Percentiles rank a stretch among this genome's conserved stretches.
Conservation (phyloP, 2,888 invertebrate genomes). For the Meta bourneti region DNA sequence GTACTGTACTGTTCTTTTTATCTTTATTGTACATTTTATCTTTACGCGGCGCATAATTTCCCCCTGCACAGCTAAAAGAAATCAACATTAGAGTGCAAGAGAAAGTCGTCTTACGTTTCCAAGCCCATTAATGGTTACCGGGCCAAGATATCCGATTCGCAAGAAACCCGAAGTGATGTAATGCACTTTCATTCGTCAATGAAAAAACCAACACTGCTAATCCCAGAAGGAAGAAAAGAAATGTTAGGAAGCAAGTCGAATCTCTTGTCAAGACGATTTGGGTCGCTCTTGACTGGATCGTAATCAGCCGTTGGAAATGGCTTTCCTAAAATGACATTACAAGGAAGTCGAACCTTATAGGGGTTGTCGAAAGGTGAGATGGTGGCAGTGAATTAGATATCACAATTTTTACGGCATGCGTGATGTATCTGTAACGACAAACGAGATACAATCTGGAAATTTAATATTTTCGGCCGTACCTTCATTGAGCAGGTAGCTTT, state of each 20-base stretch:
- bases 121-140: background rate
- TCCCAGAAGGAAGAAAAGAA: background rate
- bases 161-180: background rate
- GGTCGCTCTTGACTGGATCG: background rate
- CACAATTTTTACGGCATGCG: background rate
- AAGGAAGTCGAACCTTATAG: slow-evolving; percentile 6
- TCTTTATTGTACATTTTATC: background rate
- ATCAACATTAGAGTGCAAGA: background rate
- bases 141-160: background rate
- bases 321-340: background rate
- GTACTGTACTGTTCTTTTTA: background rate
- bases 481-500: too few relatives aligned
- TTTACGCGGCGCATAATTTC: background rate
- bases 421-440: background rate
- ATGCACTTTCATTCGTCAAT: too few relatives aligned
- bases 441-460: slow-evolving; percentile 15
- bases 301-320: background rate
- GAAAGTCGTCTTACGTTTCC: background rate
- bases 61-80: background rate
- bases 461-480: slow-evolving; percentile 3
- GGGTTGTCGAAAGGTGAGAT: slow-evolving; percentile 8
- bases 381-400: slow-evolving; percentile 3
- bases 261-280: slow-evolving; percentile 6
- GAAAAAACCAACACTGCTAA: too few relatives aligned
- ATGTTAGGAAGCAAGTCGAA: slow-evolving; percentile 5